phyloP scores from a whole-genome alignment of 2,888 invertebrate species.

The Drosophila incognita region DNA sequence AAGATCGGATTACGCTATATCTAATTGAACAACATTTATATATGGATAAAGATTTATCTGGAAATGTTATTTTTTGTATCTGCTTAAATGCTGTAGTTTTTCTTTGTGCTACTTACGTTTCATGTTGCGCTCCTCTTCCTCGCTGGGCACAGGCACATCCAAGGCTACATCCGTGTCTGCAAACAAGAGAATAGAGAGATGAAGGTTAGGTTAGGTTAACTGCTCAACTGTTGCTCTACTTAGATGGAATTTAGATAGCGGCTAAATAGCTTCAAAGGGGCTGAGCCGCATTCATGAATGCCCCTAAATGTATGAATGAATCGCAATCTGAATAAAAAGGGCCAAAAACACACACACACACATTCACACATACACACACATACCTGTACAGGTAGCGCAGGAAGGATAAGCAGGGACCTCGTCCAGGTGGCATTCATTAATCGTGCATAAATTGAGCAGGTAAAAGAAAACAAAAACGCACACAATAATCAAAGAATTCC shows the following conservation, averaged over 20 bases:
- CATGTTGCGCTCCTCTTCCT: slow-evolving; percentile 91
- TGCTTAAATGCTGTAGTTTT: background rate
- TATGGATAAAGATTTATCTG: background rate
- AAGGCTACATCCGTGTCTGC: slow-evolving; percentile 90
- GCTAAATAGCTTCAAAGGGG: slow-evolving; percentile 39
- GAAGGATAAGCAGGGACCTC: slow-evolving; percentile 12
- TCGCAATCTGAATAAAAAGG: slow-evolving; percentile 51
- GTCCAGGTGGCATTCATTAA: slow-evolving; percentile 78
- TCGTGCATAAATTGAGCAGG: slow-evolving; percentile 77
- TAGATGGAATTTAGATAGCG: slow-evolving; percentile 52
- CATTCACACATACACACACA: background rate
- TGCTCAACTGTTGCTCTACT: slow-evolving; percentile 40
- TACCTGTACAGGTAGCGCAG: slow-evolving; percentile 6
- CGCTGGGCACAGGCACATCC: slow-evolving; percentile 89
- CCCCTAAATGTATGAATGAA: slow-evolving; percentile 53
- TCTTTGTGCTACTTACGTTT: slow-evolving; percentile 89
- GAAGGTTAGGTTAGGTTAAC: slow-evolving; percentile 27
- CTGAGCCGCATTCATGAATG: slow-evolving; percentile 15
- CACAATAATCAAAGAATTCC: slow-evolving; percentile 34
- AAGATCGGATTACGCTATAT: background rate
- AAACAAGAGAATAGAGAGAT: slow-evolving; percentile 66
- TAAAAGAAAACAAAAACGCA: slow-evolving; percentile 23
- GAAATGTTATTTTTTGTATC: background rate
- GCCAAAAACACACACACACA: slow-evolving; percentile 8
- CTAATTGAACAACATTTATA: background rate